Evolutionary conservation across 1,140 invertebrate genomes (phyloP).

Genomic region (Drosophila pseudoobscura): DNA sequence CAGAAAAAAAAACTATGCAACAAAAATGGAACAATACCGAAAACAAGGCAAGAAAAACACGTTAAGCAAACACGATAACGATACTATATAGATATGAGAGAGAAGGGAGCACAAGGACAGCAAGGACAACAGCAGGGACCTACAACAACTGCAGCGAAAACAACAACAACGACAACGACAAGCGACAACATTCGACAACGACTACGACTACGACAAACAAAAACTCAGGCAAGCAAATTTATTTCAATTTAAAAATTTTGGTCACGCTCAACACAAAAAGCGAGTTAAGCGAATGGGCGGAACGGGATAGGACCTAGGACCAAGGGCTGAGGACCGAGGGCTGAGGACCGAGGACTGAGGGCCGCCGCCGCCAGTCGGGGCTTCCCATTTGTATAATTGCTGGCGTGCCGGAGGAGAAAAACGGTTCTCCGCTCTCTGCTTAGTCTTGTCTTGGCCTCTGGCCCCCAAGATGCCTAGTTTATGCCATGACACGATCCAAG

Average conservation of each 20-base stretch:
- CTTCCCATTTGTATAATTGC: slow-evolving; percentile 76
- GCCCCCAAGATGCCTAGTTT: slow-evolving; percentile 41
- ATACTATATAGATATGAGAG: slow-evolving; percentile 68
- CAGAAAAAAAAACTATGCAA: slow-evolving; percentile 31
- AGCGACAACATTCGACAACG: slow-evolving; percentile 26
- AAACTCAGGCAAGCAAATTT: slow-evolving; percentile 63
- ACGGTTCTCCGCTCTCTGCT: slow-evolving; percentile 3
- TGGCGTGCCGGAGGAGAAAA: slow-evolving; percentile 53
- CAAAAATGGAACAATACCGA: slow-evolving; percentile 39
- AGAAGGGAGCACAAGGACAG: slow-evolving; percentile 56
- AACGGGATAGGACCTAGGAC: background rate
- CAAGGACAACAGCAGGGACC: slow-evolving; percentile 37
- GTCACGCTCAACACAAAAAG: slow-evolving; percentile 75
- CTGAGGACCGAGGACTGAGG: slow-evolving; percentile 1
- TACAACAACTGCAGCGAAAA: too few relatives aligned
- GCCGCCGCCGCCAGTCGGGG: slow-evolving; percentile 4
- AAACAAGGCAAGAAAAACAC: slow-evolving; percentile 69
- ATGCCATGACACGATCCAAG: slow-evolving; percentile 73
- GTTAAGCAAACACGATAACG: slow-evolving; percentile 81
- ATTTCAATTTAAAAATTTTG: slow-evolving; percentile 82
- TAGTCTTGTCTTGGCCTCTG: slow-evolving; percentile 6
- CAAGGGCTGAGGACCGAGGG: slow-evolving; percentile 2
- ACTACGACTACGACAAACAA: slow-evolving; percentile 11
- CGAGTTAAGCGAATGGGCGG: slow-evolving; percentile 49
- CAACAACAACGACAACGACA: slow-evolving; percentile 13